phyloP scores from a whole-genome alignment of 2,797 vertebrate species.

The Champsocephalus gunnari region DNA sequence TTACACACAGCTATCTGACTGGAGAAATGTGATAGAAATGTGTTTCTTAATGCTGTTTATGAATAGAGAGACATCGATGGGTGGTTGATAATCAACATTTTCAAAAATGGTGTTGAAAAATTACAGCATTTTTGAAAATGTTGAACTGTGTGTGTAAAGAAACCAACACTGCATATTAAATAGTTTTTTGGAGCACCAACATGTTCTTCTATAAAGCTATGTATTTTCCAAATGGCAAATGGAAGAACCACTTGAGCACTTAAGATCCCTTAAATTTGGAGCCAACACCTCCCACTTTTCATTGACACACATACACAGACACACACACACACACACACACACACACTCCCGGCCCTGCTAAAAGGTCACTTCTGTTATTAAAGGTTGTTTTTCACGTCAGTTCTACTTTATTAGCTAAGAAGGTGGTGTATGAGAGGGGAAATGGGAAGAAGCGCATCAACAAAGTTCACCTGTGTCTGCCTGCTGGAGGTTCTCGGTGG shows the following conservation, averaged over 20 bases:
- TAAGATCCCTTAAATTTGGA: slow-evolving; percentile 21
- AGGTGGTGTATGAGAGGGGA: slow-evolving; percentile 8
- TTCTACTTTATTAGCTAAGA: slow-evolving; percentile 53
- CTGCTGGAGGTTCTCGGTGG: slow-evolving; percentile 55
- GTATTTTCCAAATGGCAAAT: slow-evolving; percentile 5
- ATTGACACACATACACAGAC: too few species aligned
- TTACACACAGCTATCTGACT: neutral
- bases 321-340: too few species aligned
- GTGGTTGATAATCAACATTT: neutral
- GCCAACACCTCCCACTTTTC: neutral
- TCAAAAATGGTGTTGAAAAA: neutral
- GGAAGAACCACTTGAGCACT: neutral
- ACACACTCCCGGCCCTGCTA: neutral
- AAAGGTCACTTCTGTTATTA: slow-evolving; percentile 72
- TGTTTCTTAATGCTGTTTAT: neutral
- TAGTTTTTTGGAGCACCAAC: neutral
- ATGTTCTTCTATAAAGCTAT: neutral
- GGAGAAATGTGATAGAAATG: neutral
- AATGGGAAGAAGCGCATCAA: slow-evolving; percentile 20
- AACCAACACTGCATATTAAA: neutral
- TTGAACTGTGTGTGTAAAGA: neutral
- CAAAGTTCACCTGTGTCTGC: slow-evolving; percentile 59
- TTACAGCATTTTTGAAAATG: neutral
- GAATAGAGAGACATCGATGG: neutral
- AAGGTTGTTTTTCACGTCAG: slow-evolving; percentile 54